These are phyloP conservation scores for Conomelus anceps DNA, from an alignment of 2,888 invertebrate genomes.

Conservation along the genomic window DNA sequence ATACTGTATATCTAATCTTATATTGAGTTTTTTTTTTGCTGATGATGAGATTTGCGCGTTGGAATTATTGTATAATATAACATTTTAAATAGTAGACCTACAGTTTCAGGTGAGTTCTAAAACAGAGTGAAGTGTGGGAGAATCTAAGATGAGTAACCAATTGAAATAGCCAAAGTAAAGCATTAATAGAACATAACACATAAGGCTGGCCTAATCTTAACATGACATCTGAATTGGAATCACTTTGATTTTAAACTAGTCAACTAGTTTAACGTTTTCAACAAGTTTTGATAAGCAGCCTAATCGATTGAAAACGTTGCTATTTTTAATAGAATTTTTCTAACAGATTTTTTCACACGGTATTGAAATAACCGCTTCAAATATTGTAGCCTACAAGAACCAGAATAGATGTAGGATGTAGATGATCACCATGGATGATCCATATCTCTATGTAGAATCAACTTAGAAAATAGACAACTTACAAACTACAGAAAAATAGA, in stretches of 20 bases:
- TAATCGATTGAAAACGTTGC: neutral
- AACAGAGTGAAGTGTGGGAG: neutral
- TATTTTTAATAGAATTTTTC: neutral
- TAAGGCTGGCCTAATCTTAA: neutral
- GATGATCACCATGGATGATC: neutral
- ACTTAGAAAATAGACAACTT: too few species aligned
- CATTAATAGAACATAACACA: neutral
- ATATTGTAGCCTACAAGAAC: neutral
- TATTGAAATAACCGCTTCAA: neutral
- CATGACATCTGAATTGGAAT: neutral
- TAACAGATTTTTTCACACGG: neutral
- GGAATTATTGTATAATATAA: too few species aligned
- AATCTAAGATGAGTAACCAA: neutral
- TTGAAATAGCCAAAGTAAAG: neutral
- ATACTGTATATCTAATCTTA: too few species aligned
- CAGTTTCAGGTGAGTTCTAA: too few species aligned
- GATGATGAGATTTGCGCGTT: too few species aligned
- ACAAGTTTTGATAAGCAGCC: too few species aligned
- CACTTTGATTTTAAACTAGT: neutral
- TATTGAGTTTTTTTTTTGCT: too few species aligned
- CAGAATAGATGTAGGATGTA: neutral
- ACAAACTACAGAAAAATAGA: too few species aligned
- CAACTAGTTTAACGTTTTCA: too few species aligned
- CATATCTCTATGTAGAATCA: neutral
- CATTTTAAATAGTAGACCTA: too few species aligned